phyloP scores from a whole-genome alignment of 2,113 vertebrate genomes.

The Hemiprocne comata region DNA sequence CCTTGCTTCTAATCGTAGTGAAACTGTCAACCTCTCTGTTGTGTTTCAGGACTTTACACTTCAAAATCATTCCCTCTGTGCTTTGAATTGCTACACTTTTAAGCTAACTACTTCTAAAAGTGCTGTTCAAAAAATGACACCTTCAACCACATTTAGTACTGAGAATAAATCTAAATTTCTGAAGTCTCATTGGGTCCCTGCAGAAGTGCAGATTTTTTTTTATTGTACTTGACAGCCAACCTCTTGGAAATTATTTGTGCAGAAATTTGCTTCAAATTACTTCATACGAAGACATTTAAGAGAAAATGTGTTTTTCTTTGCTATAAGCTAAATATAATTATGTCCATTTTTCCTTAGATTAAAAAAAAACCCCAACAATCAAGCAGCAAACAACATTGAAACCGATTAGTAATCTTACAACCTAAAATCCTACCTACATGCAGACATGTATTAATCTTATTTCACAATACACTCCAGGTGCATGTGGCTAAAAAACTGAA shows the following conservation, averaged over 20 bases:
- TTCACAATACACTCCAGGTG: background rate
- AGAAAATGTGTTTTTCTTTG: constrained; percentile 63
- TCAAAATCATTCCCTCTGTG: constrained; percentile 73
- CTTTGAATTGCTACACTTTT: constrained; percentile 78
- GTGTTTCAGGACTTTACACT: constrained; percentile 73
- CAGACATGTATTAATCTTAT: background rate
- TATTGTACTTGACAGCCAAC: constrained; percentile 70
- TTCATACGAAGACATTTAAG: constrained; percentile 62
- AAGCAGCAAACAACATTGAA: constrained; percentile 53
- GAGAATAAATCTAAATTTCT: constrained; percentile 71
- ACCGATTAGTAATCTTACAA: constrained; percentile 67
- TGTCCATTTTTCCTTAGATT: constrained; percentile 51
- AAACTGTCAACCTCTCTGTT: constrained; percentile 71
- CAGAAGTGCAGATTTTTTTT: constrained; percentile 31
- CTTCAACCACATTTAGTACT: constrained; percentile 72
- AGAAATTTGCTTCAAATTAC: constrained; percentile 77
- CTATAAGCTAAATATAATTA: constrained; percentile 68
- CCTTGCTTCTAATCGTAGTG: constrained; percentile 69
- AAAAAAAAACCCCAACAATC: background rate
- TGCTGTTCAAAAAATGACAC: constrained; percentile 78
- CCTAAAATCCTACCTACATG: background rate
- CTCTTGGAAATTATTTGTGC: constrained; percentile 69
- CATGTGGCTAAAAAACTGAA: background rate
- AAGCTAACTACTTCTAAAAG: constrained; percentile 80
- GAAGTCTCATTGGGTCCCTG: constrained; percentile 68